These are phyloP conservation scores for Diaphora mendica DNA, from an alignment of 2,888 invertebrate genomes.

Conservation along the genomic window DNA sequence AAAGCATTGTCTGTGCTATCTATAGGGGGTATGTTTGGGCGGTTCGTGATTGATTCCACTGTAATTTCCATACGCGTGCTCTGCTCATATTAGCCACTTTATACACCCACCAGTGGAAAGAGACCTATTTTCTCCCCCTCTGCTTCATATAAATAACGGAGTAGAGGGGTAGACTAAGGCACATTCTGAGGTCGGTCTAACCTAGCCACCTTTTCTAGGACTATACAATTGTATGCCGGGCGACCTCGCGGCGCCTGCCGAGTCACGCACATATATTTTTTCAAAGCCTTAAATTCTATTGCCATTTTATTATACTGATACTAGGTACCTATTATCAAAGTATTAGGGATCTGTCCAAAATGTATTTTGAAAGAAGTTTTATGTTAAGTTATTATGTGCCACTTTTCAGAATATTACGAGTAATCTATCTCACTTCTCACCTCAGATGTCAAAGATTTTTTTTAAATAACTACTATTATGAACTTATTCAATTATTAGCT, in stretches of 20 bases:
- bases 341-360: slow-evolving; percentile 41
- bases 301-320: slow-evolving; percentile 59
- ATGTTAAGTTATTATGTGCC: not conserved
- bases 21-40: slow-evolving; percentile 74
- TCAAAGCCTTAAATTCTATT: slow-evolving; percentile 74
- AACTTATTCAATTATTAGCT: too few species aligned
- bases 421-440: too few species aligned
- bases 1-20: slow-evolving; percentile 77
- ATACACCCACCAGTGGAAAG: slow-evolving; percentile 67
- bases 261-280: slow-evolving; percentile 84
- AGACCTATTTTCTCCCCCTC: slow-evolving; percentile 51
- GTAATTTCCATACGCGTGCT: slow-evolving; percentile 86
- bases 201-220: slow-evolving; percentile 72
- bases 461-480: too few species aligned
- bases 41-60: slow-evolving; percentile 84
- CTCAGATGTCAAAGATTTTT: too few species aligned
- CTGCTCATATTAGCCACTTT: slow-evolving; percentile 83
- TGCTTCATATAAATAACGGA: slow-evolving; percentile 29
- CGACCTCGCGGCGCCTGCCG: slow-evolving; percentile 84
- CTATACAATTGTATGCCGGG: slow-evolving; percentile 78
- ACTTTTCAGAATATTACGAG: not conserved
- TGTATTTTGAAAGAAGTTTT: not conserved
- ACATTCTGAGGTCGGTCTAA: slow-evolving; percentile 62
- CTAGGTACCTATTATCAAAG: slow-evolving; percentile 51
- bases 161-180: slow-evolving; percentile 54